A percentile compares a stretch with the other conserved stretches of the same genome.
Conservation (phyloP, 2,797 vertebrate species). For the Otus scops region DNA sequence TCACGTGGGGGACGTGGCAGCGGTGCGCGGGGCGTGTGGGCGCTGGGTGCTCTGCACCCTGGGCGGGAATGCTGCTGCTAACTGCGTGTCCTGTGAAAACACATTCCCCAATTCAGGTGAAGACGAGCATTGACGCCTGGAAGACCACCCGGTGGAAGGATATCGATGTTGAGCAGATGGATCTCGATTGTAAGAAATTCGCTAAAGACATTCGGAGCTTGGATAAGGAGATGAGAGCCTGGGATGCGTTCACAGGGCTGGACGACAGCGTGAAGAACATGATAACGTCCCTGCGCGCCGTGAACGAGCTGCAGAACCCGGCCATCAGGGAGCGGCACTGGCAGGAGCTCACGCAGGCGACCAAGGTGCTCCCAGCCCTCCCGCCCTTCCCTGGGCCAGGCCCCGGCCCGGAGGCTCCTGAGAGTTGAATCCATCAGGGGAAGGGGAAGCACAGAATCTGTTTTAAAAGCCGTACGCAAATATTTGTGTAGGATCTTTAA, state of each 20-base stretch:
- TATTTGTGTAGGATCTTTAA: not conserved
- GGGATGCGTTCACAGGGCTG: conserved; percentile 71
- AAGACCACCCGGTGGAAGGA: conserved; percentile 76
- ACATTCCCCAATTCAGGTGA: conserved; percentile 47
- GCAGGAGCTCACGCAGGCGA: conserved; percentile 76
- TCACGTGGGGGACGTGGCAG: too few species aligned
- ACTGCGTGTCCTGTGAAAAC: fast-evolving
- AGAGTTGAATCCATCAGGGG: not conserved
- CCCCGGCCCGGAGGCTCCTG: not conserved
- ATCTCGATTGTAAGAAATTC: conserved; percentile 75
- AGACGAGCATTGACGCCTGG: conserved; percentile 68
- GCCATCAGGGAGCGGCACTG: conserved; percentile 78
- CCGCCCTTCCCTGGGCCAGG: not conserved
- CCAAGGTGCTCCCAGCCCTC: conserved; percentile 60
- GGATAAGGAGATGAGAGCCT: conserved; percentile 75
- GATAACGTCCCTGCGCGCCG: conserved; percentile 64
- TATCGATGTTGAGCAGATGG: conserved; percentile 78
- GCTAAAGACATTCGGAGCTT: conserved; percentile 73
- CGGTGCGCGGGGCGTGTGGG: fast-evolving
- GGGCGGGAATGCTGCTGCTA: not conserved
- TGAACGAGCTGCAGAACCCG: conserved; percentile 78
- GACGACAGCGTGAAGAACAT: conserved; percentile 75
- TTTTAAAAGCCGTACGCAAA: not conserved
- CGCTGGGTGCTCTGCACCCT: not conserved
- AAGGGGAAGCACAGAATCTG: not conserved